These are phyloP conservation scores for Lamellibrachia columna DNA, from an alignment of 2,888 invertebrate genomes.

Conservation along the genomic window DNA sequence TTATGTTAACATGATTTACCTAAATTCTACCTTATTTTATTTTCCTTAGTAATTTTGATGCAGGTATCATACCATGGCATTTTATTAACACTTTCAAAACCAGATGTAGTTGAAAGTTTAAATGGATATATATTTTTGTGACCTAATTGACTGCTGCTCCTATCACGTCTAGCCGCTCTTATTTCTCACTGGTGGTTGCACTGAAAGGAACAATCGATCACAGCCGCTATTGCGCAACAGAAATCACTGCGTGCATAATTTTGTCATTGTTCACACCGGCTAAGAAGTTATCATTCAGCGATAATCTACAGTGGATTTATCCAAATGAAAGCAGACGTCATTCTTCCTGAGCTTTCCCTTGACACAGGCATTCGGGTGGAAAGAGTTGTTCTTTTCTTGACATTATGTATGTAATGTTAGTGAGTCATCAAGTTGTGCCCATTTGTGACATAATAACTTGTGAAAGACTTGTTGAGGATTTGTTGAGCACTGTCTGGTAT, in stretches of 20 bases:
- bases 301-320: neutral
- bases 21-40: no score
- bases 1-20: no score
- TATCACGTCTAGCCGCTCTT: neutral
- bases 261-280: neutral
- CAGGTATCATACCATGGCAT: neutral
- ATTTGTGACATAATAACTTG: neutral
- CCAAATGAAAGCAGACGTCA: neutral
- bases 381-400: neutral
- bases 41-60: no score
- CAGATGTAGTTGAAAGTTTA: neutral
- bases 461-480: neutral
- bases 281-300: neutral
- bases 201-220: neutral
- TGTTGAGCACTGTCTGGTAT: neutral
- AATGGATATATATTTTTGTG: no score
- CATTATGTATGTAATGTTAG: neutral
- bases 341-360: neutral
- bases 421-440: neutral
- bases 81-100: neutral
- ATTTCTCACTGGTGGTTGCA: neutral
- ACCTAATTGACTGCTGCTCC: neutral
- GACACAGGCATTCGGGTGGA: neutral
- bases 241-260: neutral
- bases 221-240: neutral